phyloP scores from a whole-genome alignment of 2,888 invertebrate genomes.

The Phyto melanocephala region DNA sequence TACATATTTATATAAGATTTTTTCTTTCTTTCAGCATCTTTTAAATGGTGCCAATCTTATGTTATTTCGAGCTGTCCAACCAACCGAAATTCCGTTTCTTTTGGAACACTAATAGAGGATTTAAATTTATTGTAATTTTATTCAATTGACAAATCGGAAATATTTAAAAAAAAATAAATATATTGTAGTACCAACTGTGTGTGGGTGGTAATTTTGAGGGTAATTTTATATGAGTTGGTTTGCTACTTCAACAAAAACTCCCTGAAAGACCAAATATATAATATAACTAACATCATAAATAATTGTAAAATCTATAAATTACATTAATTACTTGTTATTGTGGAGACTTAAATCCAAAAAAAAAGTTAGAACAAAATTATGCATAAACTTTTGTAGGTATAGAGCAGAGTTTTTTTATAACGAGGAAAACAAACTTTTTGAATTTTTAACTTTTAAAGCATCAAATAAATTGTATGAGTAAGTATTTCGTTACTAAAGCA shows the following conservation, averaged over 20 bases:
- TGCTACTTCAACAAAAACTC: conserved; percentile 25
- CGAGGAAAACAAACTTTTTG: conserved; percentile 14
- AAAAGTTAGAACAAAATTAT: background rate
- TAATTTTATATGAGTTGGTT: conserved; percentile 54
- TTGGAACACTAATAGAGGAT: conserved; percentile 38
- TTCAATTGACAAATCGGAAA: conserved; percentile 77
- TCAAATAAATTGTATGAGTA: conserved; percentile 19
- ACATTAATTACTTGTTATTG: conserved; percentile 66
- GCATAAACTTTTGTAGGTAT: background rate
- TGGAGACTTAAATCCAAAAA: conserved; percentile 29
- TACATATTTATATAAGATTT: background rate
- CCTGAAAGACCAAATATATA: conserved; percentile 40
- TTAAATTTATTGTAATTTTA: conserved; percentile 73
- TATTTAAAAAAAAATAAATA: conserved; percentile 57
- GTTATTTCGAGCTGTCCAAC: conserved; percentile 35
- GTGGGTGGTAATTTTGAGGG: conserved; percentile 55
- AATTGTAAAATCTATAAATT: conserved; percentile 63
- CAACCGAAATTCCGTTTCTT: conserved; percentile 56
- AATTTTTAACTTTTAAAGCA: conserved; percentile 41
- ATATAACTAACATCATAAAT: conserved; percentile 61
- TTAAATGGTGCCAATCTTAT: conserved; percentile 59
- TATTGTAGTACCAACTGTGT: conserved; percentile 57
- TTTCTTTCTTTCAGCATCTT: conserved; percentile 7
- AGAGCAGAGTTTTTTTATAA: background rate
- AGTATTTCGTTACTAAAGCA: conserved; percentile 8